Evolutionary conservation across 2,888 invertebrate genomes (phyloP).

Genomic region (Lycocerus yunnanus): DNA sequence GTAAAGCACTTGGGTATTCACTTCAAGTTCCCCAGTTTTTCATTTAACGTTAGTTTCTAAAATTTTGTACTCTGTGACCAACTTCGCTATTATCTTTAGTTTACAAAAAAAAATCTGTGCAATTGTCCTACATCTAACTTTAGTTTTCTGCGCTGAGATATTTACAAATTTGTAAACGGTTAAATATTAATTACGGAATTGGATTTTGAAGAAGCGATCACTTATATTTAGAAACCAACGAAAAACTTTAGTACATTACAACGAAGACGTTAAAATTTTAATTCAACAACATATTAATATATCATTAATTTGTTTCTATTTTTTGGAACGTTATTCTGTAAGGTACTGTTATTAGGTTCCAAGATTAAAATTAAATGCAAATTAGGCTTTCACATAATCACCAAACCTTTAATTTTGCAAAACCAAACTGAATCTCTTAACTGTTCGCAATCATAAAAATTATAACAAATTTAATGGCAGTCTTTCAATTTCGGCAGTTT

Average conservation of each 20-base stretch:
- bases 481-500: constrained; percentile 57
- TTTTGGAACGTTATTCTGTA: constrained; percentile 44
- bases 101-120: constrained; percentile 49
- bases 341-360: constrained; percentile 48
- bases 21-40: constrained; percentile 53
- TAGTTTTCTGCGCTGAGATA: constrained; percentile 52
- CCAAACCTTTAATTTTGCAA: constrained; percentile 57
- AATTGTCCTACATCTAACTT: constrained; percentile 39
- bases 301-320: constrained; percentile 41
- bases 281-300: constrained; percentile 49
- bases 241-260: constrained; percentile 51
- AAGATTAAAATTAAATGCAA: constrained; percentile 43
- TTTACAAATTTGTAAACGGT: constrained; percentile 45
- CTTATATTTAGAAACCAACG: constrained; percentile 50
- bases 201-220: constrained; percentile 49
- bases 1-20: constrained; percentile 56
- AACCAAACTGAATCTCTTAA: constrained; percentile 43
- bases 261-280: constrained; percentile 55
- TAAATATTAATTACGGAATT: constrained; percentile 23
- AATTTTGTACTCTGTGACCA: constrained; percentile 52
- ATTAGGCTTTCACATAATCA: constrained; percentile 42
- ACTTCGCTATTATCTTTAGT: constrained; percentile 49
- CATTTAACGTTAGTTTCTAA: constrained; percentile 50
- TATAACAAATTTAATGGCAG: constrained; percentile 53
- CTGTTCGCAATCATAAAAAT: constrained; percentile 38